Base-by-base conservation (phyloP, 2,113 vertebrate species). In the Ursus arctos region DNA sequence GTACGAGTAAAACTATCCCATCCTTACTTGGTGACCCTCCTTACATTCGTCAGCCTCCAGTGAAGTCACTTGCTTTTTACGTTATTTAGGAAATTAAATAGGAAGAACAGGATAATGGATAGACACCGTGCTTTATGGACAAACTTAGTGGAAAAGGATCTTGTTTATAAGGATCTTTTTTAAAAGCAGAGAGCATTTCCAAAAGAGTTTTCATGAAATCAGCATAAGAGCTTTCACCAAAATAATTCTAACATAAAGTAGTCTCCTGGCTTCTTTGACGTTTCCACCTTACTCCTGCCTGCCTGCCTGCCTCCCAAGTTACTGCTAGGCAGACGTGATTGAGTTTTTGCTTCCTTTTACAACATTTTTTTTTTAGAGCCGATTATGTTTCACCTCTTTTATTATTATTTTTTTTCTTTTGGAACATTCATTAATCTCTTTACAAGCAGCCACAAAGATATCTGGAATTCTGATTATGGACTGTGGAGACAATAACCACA, bases 391-490 rank as follows among this genome's bases (percentile, higher is more conserved):
- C 57, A 21, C 13, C 55, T 95, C 65, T 89, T 74, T 53, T 40
- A 12, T 92, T 51, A 31, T 65, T 86, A 28, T 90, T 74, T 67
- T 83, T 53, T 89, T 71, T 92, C n/a, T 89, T 80, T 71, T 16
- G n/a, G 80, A 71, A 26, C 65, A 49, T 79, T 91, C 36, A 83
- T 82, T 93, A 77, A 76, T 67, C 33, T 89, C 36, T 97, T 91
- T 40, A 71, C 1, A 67, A 88, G 61, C 71, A 83, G 88, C 88
- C 65, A 91, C 47, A 83, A 61, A 88, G 33, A 18, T 97, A 76
- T 82, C 71, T 93, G 67, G 57, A 90, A 71, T 98, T 95, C 81
- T 94, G 87, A 97, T 91, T 84, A 88, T 85, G 59, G 31, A 2
- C n/a, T 88, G 4, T 72, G 16, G 49, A 84, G 85, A 94, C 33